Evolutionary conservation across 2,113 vertebrate species (phyloP).

Genomic region (Sebastes fasciatus): DNA sequence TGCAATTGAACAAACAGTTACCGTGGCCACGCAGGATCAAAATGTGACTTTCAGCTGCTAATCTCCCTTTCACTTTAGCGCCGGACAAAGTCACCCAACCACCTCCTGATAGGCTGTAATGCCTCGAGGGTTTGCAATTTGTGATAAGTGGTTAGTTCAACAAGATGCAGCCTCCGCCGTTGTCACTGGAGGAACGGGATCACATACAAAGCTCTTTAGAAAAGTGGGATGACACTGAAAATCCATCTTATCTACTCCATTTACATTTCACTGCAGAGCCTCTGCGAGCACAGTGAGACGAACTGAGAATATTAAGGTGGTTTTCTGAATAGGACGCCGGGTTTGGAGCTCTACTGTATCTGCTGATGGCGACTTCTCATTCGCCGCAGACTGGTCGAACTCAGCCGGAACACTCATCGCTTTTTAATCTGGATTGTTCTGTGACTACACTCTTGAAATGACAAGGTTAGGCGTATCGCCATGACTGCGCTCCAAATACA

Average conservation of each 20-base stretch:
- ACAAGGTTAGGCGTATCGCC: constrained; percentile 45
- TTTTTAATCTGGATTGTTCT: constrained; percentile 54
- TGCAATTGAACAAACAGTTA: constrained; percentile 21
- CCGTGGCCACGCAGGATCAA: constrained; percentile 25
- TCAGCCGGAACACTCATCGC: constrained; percentile 61
- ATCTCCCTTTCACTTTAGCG: constrained; percentile 51
- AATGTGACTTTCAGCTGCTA: constrained; percentile 58
- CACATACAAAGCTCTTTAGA: constrained; percentile 72
- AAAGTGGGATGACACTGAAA: constrained; percentile 75
- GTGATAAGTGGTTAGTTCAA: constrained; percentile 68
- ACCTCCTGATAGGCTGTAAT: constrained; percentile 59
- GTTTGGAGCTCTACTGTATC: constrained; percentile 59
- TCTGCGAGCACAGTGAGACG: constrained; percentile 51
- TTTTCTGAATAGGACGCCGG: constrained; percentile 54
- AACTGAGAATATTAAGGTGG: constrained; percentile 73
- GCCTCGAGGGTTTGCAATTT: constrained; percentile 60
- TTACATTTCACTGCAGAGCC: constrained; percentile 75
- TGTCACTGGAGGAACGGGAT: constrained; percentile 57
- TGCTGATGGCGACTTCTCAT: constrained; percentile 50
- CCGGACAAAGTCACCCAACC: constrained; percentile 63
- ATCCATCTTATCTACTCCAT: constrained; percentile 75
- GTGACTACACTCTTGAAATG: constrained; percentile 27
- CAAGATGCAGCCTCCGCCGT: constrained; percentile 59
- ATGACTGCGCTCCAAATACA: constrained; percentile 23
- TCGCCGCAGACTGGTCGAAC: constrained; percentile 19